Base-by-base conservation (phyloP, 1,140 invertebrate species). In the Ditylenchus dipsaci region DNA sequence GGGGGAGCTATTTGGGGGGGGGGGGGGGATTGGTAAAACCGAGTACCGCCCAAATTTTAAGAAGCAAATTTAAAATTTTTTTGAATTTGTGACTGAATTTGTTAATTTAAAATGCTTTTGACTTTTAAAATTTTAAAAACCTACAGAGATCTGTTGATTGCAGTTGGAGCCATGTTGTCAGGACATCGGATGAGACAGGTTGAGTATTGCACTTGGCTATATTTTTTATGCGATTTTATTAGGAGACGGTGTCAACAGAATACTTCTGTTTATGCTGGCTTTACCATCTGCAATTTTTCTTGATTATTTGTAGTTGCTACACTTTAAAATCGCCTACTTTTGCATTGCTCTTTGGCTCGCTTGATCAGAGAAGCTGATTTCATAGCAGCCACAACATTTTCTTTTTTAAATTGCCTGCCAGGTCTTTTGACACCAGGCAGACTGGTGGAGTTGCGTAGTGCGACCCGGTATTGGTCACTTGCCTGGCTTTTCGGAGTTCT, bases 341-440 rank as follows among this genome's bases (percentile, higher is more conserved):
- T 33, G 38, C 23, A 64, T 21, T n/a, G 17, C 21, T 19, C 15
- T 64, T 63, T 11, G 21, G 67, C 67, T 53, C 47, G 47, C 29
- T 62, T 67, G 43, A 68, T 23, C 21, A 68, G 45, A 49, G 59
- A 59, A 15, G 67, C 45, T 15, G 66, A 67, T 61, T 67, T 67
- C 21, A 56, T 43, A 15, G 56, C 67, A 19, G 45, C 67, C 23
- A 47, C 56, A 29, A 27, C 43, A 23, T 63, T 66, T 43, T 68
- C 67, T 43, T 68, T 60, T 53, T 43, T 62, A 26, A 45, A 29
- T 26, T 53, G 23, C 1, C 9, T 53, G 30, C n/a, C 13, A n/a
- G 26, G 61, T 49, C 30, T 53, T n/a, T 53, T 57, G 5, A 11
- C 21, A 5, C 29, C 33, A 43, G 19, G 30, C 0, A 26, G 11